Conservation (phyloP, 2,888 invertebrate species). For the Patella ulyssiponensis region DNA sequence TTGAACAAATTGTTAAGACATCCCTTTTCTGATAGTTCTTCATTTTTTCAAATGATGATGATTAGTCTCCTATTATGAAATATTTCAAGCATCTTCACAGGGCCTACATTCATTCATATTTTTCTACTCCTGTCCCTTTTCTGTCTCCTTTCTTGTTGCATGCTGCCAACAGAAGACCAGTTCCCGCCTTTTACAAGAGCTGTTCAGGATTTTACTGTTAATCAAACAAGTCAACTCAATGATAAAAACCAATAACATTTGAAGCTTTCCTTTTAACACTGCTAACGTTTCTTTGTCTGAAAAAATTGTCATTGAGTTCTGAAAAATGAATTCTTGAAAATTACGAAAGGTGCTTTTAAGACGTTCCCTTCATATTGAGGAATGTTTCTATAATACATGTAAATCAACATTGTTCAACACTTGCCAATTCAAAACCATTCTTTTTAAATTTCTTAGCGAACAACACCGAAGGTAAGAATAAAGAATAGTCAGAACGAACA, state of each 20-base stretch:
- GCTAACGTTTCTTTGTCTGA: too few species aligned
- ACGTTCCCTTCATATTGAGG: too few species aligned
- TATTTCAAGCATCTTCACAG: conserved; percentile 2
- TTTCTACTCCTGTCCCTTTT: conserved; percentile 5
- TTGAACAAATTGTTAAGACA: conserved; percentile 12
- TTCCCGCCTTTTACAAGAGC: background rate
- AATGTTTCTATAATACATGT: too few species aligned
- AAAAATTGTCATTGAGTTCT: too few species aligned
- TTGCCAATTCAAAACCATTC: too few species aligned
- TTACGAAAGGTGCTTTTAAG: too few species aligned
- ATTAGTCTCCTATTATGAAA: conserved; percentile 9
- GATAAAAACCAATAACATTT: background rate
- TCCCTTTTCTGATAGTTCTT: conserved; percentile 2
- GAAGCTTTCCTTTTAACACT: too few species aligned
- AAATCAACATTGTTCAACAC: too few species aligned
- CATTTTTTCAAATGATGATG: background rate
- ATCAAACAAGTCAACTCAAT: conserved; percentile 3
- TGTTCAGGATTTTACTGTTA: background rate
- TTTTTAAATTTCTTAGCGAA: too few species aligned
- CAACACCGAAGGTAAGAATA: too few species aligned
- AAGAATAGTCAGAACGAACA: too few species aligned
- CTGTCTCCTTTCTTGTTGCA: conserved; percentile 4
- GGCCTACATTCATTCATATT: background rate
- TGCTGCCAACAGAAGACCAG: background rate
- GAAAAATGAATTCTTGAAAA: too few species aligned